Base-by-base conservation (phyloP, 2,797 vertebrate species). In the Diglossa cyanea region DNA sequence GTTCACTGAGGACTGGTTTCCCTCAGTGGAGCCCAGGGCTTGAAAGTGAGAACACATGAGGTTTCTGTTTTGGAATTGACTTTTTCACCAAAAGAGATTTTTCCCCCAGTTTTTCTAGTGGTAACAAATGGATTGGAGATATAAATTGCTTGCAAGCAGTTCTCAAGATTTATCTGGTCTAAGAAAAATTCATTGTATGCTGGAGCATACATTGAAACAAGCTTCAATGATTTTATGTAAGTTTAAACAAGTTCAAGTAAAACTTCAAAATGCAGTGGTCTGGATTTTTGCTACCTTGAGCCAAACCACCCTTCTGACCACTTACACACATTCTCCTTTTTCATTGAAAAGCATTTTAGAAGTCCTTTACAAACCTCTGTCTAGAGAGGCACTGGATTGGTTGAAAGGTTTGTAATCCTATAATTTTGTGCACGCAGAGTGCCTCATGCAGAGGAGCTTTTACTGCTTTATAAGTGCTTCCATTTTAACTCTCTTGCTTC, bases 351-450 rank as follows among this genome's bases (percentile, higher is more conserved):
- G 8, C 40, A 62, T 86, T 84, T 2, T 35, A 48, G 75, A 94
- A 68, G 33, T 76, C 63, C 61, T 94, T 90, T 70, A 66, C 51
- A 92, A 74, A 39, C 51, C 58, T 72, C 50, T 57, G 28, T 67
- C 78, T 87, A 28, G 50, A 65, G 47, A 55, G 30, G 14, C 66
- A 48, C 35, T 78, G 72, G 67, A 80, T 72, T 78, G 68, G 28
- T 53, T 93, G 75, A 94, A 95, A 63, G 54, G 13, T 66, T 92
- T 96, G 81, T 94, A 96, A 96, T 95, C 95, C 91, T 96, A 45
- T 93, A 95, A 96, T 95, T 91, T 93, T 68, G 57, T 75, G 77
- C 94, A 94, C 2, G 2, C 87, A 70, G 89, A 93, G 85, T 75
- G 72, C 78, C 75, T 94, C 94, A 94, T 53, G 70, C 91, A 48